Evolutionary conservation across 2,113 vertebrate species (phyloP), one percentile per base, ranked within the genome.

Genomic region (Lathamus discolor): DNA sequence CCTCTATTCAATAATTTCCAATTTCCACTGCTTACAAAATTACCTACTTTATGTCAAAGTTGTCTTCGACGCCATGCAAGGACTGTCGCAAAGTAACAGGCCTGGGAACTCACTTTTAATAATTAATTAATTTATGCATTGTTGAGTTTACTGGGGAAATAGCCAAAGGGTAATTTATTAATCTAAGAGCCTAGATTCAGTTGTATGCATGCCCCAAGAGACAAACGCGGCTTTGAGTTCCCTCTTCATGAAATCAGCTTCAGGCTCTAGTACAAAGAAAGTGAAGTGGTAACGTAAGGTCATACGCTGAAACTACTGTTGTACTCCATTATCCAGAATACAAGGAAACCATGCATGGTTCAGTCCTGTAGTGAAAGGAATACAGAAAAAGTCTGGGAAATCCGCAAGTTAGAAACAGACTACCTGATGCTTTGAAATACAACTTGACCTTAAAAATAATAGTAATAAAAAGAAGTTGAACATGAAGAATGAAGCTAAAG

Each of bases 101-200:
- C 64, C 63, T 68, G 61, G 75, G 51, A 94, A 94, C 78, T 81
- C 2, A 70, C 72, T 95, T 97, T 95, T 82, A 91, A 94, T 93
- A 91, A 95, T 93, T 95, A 96, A 98, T 96, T 96, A 95, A 95
- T 91, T 90, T 88, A 96, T 89, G 90, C 83, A 93, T 84, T 93
- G 59, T 88, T 85, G 86, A 80, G 79, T 85, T 95, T 88, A 94
- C 74, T 83, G 90, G 2, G 7, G 72, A 94, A 92, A 54, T 74
- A 85, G 93, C 93, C 82, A 88, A 95, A 81, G 88, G 92, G 84
- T 76, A 89, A 94, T 94, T 89, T 77, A 90, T 93, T 95, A 95
- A 94, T 93, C 79, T 87, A 70, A 94, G 63, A 94, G 64, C 43
- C 82, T 80, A 68, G 81, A 90, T 94, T 93, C 52, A 67, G 75